These are phyloP conservation scores for Microcebus tavaratra DNA, from an alignment of 2,113 vertebrate species.

Conservation along the genomic window DNA sequence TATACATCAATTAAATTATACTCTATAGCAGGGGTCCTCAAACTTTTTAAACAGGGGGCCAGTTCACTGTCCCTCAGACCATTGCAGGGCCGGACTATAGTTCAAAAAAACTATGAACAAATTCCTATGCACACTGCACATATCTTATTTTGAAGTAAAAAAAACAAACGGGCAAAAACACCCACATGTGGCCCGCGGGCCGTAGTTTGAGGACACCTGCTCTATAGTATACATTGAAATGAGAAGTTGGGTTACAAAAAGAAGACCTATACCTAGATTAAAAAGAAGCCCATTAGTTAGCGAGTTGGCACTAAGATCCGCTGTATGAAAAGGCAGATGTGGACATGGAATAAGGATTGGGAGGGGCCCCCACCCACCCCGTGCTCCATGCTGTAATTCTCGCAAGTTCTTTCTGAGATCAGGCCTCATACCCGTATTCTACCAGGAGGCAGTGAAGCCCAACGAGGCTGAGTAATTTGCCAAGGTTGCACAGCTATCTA, in stretches of 20 bases:
- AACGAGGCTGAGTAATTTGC: neutral
- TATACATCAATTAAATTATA: neutral
- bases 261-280: neutral
- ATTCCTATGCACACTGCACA: too few species aligned
- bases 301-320: neutral
- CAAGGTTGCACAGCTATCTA: neutral
- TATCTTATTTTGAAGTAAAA: too few species aligned
- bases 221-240: neutral
- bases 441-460: neutral
- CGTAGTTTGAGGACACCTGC: too few species aligned
- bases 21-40: neutral
- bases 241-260: neutral
- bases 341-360: too few species aligned
- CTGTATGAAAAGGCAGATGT: accelerated
- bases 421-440: neutral
- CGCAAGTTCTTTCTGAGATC: neutral
- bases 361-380: too few species aligned
- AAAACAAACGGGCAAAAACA: too few species aligned
- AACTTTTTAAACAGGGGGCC: too few species aligned
- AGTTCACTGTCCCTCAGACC: too few species aligned
- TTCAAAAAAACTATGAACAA: too few species aligned
- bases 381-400: neutral
- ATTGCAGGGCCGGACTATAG: too few species aligned
- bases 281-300: neutral
- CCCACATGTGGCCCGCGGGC: too few species aligned